Base-by-base conservation (phyloP, 1,140 invertebrate species). In the Chelonus insularis region DNA sequence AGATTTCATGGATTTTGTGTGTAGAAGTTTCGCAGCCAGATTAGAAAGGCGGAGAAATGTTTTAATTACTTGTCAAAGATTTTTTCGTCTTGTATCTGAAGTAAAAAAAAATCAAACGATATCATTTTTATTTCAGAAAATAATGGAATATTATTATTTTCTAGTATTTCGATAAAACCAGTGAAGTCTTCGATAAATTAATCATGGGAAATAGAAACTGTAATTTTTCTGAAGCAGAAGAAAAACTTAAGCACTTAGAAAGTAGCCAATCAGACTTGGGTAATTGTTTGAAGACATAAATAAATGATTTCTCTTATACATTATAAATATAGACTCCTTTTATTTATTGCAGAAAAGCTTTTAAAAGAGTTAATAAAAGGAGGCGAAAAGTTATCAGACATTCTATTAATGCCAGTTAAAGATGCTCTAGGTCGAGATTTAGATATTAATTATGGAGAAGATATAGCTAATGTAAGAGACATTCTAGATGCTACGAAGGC, bases 1-100 rank as follows among this genome's bases (percentile, higher is more conserved):
- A 62, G 88, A 89, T 68, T 89, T 89, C 70, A 92, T 93, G 90
- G 88, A 93, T 75, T 91, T 90, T 62, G 87, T 92, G 0, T 91
- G 88, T 67, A 84, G 89, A 51, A 91, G 87, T 68, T 92, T 91
- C 70, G 91, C 91, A 0, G 86, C 85, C 20, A 82, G 91, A n/a
- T 73, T 93, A 45, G 90, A 93, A 68, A 84, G 89, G 36, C 76
- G 91, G 23, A 77, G 90, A 59, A 91, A 89, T 68, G 82, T 91
- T n/a, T 73, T 93, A 4, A 90, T 92, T 39, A 90, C 89, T 2
- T 91, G 90, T 1, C 81, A 89, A 57, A 76, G 89, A 67, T 92
- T 92, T 75, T 91, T 91, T 72, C 84, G 90, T 25, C 80, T 92
- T 20, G 86, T 91, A 41, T 85, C 89, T 9, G 88, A 92, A 76